Evolutionary conservation across 2,888 invertebrate species (phyloP), one percentile per base, ranked within the genome.

Genomic region (Sicus ferrugineus): DNA sequence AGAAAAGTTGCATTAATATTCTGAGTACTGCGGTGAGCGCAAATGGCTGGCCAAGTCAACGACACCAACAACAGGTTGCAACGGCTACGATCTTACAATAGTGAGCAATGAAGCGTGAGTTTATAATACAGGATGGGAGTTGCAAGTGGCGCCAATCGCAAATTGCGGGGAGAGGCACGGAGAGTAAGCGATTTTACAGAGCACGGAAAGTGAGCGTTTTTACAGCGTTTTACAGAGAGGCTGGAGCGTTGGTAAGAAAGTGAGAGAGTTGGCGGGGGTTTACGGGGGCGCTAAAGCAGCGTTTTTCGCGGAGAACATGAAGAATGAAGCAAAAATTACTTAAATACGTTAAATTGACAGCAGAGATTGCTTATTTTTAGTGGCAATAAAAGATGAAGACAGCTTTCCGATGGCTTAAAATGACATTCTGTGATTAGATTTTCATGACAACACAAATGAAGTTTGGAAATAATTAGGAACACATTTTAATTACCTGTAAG

Each of bases 401-500:
- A 42, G 5, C 42, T 42, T 42, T 42, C 16, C 42, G 14, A n/a
- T 42, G n/a, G n/a, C 16, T 42, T 9, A n/a, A 16, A 42, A 42
- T 42, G n/a, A 42, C 42, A 42, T 9, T n/a, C 11, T 34, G 11
- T 3, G n/a, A 42, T 42, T 4, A 42, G n/a, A 4, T 42, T 42
- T 42, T n/a, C 11, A n/a, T n/a, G 42, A 16, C 4, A n/a, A 42
- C 42, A 42, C n/a, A 42, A 0, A 42, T 42, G 5, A 42, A 42
- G 11, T 42, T 42, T 42, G 5, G 1, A 42, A 42, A 42, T 14
- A 42, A 42, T 42, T n/a, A n/a, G n/a, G n/a, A n/a, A n/a, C n/a
- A n/a, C 42, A 9, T 42, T 42, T 14, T 46, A 31, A 28, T 72
- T 73, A 67, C 67, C 65, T 70, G 68, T 61, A 34, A 50, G 59